Conservation (phyloP, 2,113 vertebrate genomes). For the Illadopsis cleaveri region DNA sequence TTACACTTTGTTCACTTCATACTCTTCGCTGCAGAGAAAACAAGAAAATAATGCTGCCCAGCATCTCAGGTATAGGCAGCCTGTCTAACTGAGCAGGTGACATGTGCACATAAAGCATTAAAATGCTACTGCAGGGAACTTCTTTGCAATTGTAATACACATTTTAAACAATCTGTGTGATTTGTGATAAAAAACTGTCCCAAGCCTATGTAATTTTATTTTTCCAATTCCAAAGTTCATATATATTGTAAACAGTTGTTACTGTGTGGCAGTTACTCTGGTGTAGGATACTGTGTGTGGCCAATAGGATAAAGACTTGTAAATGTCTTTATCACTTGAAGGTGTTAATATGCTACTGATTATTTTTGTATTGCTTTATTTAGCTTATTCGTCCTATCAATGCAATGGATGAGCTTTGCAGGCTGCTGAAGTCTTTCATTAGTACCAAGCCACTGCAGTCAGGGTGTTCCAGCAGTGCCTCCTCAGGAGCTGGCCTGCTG, state of each 20-base stretch:
- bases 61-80: not conserved
- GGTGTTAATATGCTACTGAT: not conserved
- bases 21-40: not conserved
- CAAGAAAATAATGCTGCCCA: not conserved
- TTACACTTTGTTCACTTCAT: not conserved
- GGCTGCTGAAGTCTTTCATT: constrained; percentile 90
- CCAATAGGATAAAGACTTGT: not conserved
- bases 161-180: not conserved
- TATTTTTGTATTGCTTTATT: not conserved
- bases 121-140: not conserved
- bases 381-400: constrained; percentile 96
- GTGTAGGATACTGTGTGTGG: not conserved
- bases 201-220: not conserved
- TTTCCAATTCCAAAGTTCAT: not conserved
- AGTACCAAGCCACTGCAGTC: constrained; percentile 70
- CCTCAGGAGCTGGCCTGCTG: constrained; percentile 83
- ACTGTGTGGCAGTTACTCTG: not conserved
- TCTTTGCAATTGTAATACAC: not conserved
- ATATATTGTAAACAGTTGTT: not conserved
- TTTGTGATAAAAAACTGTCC: not conserved
- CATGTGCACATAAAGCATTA: not conserved
- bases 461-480: constrained; percentile 59
- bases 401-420: constrained; percentile 94
- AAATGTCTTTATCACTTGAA: not conserved
- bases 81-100: not conserved